Evolutionary conservation across 2,888 invertebrate genomes (phyloP).

Genomic region (Corbicula japonica): DNA sequence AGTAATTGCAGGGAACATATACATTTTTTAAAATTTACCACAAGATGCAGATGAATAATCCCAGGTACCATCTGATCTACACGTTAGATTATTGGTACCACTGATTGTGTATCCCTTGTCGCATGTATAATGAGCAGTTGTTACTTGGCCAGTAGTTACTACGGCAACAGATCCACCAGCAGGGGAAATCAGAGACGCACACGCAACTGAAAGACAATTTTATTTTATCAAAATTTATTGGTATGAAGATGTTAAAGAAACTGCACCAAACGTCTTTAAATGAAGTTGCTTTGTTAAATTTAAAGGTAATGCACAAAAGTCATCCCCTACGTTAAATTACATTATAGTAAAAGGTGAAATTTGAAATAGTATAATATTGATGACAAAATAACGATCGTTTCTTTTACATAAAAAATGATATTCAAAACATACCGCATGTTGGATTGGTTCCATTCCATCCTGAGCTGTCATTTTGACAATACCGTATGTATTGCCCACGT

Average conservation of each 20-base stretch:
- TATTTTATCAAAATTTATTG: too few relatives aligned
- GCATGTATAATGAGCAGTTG: slow-evolving; percentile 35
- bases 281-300: too few relatives aligned
- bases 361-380: too few relatives aligned
- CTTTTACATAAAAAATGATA: too few relatives aligned
- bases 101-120: slow-evolving; percentile 45
- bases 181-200: slow-evolving; percentile 37
- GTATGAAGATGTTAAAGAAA: too few relatives aligned
- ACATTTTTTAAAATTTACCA: slow-evolving; percentile 37
- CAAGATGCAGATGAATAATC: slow-evolving; percentile 33
- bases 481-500: slow-evolving; percentile 39
- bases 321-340: too few relatives aligned
- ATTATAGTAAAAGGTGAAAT: too few relatives aligned
- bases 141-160: slow-evolving; percentile 50
- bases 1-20: too few relatives aligned
- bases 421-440: slow-evolving; percentile 55
- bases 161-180: slow-evolving; percentile 52
- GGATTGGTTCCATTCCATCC: slow-evolving; percentile 57
- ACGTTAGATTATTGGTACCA: slow-evolving; percentile 27
- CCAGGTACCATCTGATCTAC: slow-evolving; percentile 55
- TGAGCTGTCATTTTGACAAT: slow-evolving; percentile 42
- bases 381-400: too few relatives aligned
- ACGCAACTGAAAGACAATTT: slow-evolving; percentile 35
- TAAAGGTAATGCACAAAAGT: too few relatives aligned
- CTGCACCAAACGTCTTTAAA: too few relatives aligned